Base-by-base conservation (phyloP, 2,113 vertebrate genomes). In the Pycnonotus jocosus region DNA sequence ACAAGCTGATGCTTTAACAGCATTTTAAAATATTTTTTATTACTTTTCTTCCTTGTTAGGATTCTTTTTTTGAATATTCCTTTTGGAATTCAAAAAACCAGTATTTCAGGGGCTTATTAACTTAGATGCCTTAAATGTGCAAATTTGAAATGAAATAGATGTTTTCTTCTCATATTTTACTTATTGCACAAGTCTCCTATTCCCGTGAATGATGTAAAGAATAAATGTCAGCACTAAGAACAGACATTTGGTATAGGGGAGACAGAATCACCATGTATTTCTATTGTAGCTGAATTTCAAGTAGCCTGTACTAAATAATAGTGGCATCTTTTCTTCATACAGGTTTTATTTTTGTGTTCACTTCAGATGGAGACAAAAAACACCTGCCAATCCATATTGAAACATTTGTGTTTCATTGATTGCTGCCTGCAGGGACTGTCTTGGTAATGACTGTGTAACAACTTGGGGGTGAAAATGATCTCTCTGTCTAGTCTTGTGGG, bases 371-470 rank as follows among this genome's bases (percentile, higher is more conserved):
- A 83, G 57, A 94, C 60, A 68, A 96, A 97, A 96, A 96, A 50
- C 35, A 80, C 62, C 74, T 96, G 91, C 65, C 94, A 93, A 76
- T 96, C 86, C 89, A 62, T 96, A 92, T 72, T 53, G 77, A 97
- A 96, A 90, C 35, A 6, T 96, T 93, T 97, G 35, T 90, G 79
- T 96, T 91, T 60, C 94, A 96, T 94, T 96, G 97, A 98, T 97
- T 95, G 85, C 58, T 93, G 58, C 92, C 94, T 94, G 42, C 89
- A 83, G 97, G 24, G 57, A 83, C 95, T 96, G 64, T 93, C 76
- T 80, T 23, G 42, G 56, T 95, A 94, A 96, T 95, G 90, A 81
- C 93, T 73, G 57, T 84, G 87, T 70, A 91, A 95, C 93, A 88
- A 86, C 66, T 30, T 91, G 69, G 80, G 70, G 78, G 76, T 92